phyloP scores from a whole-genome alignment of 1,140 invertebrate species.

The Brachionus rubens region DNA sequence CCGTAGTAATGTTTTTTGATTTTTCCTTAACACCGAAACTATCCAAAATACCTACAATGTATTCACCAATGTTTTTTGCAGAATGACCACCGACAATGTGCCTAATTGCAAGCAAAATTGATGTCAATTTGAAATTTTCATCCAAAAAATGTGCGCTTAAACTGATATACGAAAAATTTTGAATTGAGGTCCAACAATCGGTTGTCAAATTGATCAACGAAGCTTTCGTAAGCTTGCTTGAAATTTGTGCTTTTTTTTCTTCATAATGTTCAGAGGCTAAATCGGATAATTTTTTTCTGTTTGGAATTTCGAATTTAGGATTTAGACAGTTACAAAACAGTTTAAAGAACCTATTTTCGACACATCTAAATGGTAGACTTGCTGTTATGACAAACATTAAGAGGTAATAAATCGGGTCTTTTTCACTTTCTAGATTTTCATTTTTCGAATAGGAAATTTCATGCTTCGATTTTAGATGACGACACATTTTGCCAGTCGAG shows the following conservation, averaged over 20 bases:
- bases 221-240: background rate
- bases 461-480: background rate
- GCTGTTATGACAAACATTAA: slow-evolving; percentile 9
- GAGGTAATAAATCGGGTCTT: background rate
- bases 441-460: background rate
- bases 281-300: background rate
- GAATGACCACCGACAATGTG: background rate
- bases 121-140: background rate
- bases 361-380: slow-evolving; percentile 22
- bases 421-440: background rate
- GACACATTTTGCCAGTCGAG: background rate
- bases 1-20: background rate
- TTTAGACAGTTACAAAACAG: background rate
- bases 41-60: background rate
- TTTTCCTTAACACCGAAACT: background rate
- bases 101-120: background rate
- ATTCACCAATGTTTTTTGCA: background rate
- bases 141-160: slow-evolving; percentile 29
- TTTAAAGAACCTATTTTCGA: slow-evolving; percentile 9
- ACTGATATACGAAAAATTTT: background rate
- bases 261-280: background rate
- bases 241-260: slow-evolving; percentile 10
- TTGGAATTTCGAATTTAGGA: background rate
- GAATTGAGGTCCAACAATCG: slow-evolving; percentile 30
- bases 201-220: background rate